These are phyloP conservation scores for Rhinogobius similis DNA, from an alignment of 2,113 vertebrate species.

Conservation along the genomic window DNA sequence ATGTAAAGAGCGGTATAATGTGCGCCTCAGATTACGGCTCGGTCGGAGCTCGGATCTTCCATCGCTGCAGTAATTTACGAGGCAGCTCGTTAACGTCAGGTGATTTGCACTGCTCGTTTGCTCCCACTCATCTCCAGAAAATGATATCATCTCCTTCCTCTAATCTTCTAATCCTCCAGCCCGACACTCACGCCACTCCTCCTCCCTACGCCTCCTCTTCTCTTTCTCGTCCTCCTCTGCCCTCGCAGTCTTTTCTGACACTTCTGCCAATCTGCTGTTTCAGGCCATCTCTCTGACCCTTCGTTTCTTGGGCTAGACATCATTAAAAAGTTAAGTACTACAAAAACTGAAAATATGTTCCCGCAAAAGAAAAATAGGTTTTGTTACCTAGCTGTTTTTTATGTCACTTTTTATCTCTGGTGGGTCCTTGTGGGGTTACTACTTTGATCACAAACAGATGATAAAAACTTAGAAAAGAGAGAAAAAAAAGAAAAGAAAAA, in stretches of 20 bases:
- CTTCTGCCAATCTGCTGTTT: no score
- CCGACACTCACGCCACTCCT: slow-evolving; percentile 29
- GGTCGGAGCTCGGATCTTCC: slow-evolving; percentile 36
- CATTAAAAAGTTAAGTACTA: no score
- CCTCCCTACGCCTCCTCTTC: slow-evolving; percentile 42
- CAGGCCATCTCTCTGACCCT: no score
- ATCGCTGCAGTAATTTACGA: slow-evolving; percentile 76
- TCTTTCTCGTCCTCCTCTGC: slow-evolving; percentile 18
- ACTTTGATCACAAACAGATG: no score
- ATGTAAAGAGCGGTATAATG: slow-evolving; percentile 49
- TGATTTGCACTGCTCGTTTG: slow-evolving; percentile 80
- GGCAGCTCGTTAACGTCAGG: slow-evolving; percentile 76
- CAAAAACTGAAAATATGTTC: no score
- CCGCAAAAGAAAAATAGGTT: no score
- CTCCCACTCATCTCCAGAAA: slow-evolving; percentile 70
- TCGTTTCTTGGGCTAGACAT: no score
- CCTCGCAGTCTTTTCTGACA: neutral
- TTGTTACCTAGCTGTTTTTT: no score
- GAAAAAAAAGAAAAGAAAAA: no score
- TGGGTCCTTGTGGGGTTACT: no score
- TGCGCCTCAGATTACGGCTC: slow-evolving; percentile 44
- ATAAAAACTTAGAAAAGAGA: no score
- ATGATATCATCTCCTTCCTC: slow-evolving; percentile 76
- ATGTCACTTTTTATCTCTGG: no score
- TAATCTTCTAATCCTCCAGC: slow-evolving; percentile 66